Evolutionary conservation across 2,888 invertebrate species (phyloP).

Genomic region (Anorthoa munda): DNA sequence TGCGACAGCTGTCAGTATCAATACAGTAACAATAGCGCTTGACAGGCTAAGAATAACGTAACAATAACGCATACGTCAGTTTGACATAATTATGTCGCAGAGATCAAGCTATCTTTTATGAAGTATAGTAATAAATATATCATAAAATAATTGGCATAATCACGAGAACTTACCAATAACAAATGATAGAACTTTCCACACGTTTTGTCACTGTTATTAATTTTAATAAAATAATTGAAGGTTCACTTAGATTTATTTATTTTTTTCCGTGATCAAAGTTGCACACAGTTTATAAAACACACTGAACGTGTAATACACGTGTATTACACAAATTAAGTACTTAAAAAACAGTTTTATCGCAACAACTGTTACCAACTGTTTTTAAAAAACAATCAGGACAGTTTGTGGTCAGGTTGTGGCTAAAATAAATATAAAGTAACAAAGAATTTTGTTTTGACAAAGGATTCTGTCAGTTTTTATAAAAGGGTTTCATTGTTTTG

Average conservation of each 20-base stretch:
- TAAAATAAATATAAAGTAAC: slow-evolving; percentile 9
- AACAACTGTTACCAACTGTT: background rate
- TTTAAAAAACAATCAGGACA: slow-evolving; percentile 1
- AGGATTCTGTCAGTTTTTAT: slow-evolving; percentile 9
- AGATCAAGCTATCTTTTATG: no score
- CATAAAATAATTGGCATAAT: background rate
- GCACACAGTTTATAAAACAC: background rate
- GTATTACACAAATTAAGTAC: background rate
- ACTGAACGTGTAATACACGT: background rate
- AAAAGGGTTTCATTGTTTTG: slow-evolving; percentile 11
- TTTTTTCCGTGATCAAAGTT: slow-evolving; percentile 7
- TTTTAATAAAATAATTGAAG: background rate
- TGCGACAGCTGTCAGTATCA: no score
- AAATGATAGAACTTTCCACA: background rate
- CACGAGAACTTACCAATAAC: background rate
- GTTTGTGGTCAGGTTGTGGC: slow-evolving; percentile 10
- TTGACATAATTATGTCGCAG: no score
- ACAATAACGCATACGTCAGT: no score
- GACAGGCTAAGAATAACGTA: no score
- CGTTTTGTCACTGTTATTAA: background rate
- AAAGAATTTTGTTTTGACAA: slow-evolving; percentile 24
- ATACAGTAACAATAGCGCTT: no score
- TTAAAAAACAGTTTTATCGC: background rate
- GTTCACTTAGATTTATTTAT: no score
- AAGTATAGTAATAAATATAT: no score